A percentile compares a stretch with the other conserved stretches of the same genome.
Evolutionary conservation across 2,888 invertebrate species (phyloP).

Genomic region (Dryocosmus kuriphilus): DNA sequence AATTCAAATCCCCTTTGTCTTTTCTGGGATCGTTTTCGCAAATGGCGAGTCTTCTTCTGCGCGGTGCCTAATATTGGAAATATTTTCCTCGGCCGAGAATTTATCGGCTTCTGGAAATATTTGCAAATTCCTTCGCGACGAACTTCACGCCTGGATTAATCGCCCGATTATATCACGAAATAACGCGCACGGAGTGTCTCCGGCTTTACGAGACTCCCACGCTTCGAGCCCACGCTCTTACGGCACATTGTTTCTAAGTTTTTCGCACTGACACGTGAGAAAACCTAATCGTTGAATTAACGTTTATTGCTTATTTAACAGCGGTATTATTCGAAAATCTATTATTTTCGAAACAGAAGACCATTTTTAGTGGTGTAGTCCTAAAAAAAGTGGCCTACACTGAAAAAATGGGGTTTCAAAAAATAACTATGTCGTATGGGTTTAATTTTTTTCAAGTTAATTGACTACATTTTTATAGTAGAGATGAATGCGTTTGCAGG

Average conservation of each 20-base stretch:
- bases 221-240: slow-evolving; percentile 12
- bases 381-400: too few species aligned
- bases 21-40: slow-evolving; percentile 19
- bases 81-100: slow-evolving; percentile 72
- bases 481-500: too few species aligned
- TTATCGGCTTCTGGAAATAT: slow-evolving; percentile 73
- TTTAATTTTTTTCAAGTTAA: too few species aligned
- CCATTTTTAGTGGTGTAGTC: too few species aligned
- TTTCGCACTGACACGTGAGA: slow-evolving; percentile 32
- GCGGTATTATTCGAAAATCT: not conserved
- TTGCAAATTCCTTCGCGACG: slow-evolving; percentile 69
- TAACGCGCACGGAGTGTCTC: slow-evolving; percentile 32
- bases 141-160: slow-evolving; percentile 51
- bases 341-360: not conserved
- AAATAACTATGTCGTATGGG: too few species aligned
- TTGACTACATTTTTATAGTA: too few species aligned
- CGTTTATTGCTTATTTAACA: slow-evolving; percentile 2
- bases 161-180: slow-evolving; percentile 33
- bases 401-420: too few species aligned
- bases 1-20: slow-evolving; percentile 37
- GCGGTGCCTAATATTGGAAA: slow-evolving; percentile 65
- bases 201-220: slow-evolving; percentile 23
- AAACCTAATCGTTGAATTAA: slow-evolving; percentile 20
- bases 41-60: slow-evolving; percentile 1
- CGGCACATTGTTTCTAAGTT: slow-evolving; percentile 22